These are phyloP conservation scores for Anastatus disparis DNA, from an alignment of 1,140 invertebrate genomes.

Conservation along the genomic window DNA sequence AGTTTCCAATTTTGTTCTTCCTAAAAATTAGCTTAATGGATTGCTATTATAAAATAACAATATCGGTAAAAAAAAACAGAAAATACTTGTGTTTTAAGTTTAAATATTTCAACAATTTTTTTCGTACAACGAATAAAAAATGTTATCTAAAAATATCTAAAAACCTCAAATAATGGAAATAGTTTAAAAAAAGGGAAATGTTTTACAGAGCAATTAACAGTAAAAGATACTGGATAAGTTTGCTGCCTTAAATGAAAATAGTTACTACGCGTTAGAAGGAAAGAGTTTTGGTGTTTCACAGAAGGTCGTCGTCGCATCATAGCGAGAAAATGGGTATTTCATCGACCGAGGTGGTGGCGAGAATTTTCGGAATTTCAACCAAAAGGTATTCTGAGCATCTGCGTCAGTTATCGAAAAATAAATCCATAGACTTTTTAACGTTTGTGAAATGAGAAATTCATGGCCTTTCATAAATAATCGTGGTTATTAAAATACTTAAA, in stretches of 20 bases:
- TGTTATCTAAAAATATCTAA: too few relatives aligned
- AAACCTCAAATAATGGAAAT: constrained; percentile 17
- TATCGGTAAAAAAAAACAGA: too few relatives aligned
- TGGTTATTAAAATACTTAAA: too few relatives aligned
- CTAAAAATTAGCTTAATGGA: too few relatives aligned
- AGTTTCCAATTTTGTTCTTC: too few relatives aligned
- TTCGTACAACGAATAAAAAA: too few relatives aligned
- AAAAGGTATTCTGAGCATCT: constrained; percentile 11
- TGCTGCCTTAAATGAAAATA: constrained; percentile 14
- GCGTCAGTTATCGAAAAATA: constrained; percentile 24
- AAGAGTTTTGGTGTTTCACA: background rate
- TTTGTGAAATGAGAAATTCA: constrained; percentile 24
- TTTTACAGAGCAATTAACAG: background rate
- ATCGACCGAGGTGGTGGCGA: constrained; percentile 19
- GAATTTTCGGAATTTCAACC: constrained; percentile 31
- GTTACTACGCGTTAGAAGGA: background rate
- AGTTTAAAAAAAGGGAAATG: background rate
- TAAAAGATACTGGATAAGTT: constrained; percentile 17
- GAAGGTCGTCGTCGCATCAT: background rate
- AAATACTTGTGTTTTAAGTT: too few relatives aligned
- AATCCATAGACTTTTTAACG: constrained; percentile 6
- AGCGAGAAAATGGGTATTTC: constrained; percentile 24
- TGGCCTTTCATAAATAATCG: constrained; percentile 1
- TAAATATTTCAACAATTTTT: too few relatives aligned
- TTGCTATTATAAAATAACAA: too few relatives aligned